Conservation (phyloP, 64 coral and sea anemone genomes). For the Acropora yongei region DNA sequence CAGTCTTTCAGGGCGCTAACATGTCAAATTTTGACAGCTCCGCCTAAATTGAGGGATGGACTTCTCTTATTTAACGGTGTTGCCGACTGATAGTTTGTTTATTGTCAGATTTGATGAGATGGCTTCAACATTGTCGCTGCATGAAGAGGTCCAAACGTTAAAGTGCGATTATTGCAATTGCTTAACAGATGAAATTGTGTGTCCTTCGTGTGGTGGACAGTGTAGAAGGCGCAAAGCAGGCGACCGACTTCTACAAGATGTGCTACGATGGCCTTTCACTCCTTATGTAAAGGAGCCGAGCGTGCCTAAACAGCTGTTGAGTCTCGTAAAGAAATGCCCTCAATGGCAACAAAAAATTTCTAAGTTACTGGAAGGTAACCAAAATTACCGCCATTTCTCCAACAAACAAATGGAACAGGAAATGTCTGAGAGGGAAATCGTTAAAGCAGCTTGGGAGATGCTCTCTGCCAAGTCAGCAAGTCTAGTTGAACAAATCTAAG, state of each 20-base stretch:
- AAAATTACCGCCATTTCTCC: neutral
- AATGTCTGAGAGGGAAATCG: neutral
- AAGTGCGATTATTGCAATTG: neutral
- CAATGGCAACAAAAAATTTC: neutral
- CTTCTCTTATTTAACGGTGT: too few relatives aligned
- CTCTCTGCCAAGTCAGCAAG: neutral
- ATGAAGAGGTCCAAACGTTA: neutral
- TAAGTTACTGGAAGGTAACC: neutral
- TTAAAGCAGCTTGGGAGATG: neutral
- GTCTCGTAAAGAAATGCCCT: neutral
- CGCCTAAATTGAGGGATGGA: too few relatives aligned
- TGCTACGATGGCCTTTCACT: neutral
- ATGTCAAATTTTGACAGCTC: too few relatives aligned
- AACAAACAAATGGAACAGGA: conserved; percentile 16
- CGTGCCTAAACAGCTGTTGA: neutral
- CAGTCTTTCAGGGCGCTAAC: too few relatives aligned
- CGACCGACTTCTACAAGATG: neutral
- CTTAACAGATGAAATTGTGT: neutral
- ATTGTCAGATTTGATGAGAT: too few relatives aligned
- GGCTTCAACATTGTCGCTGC: too few relatives aligned
- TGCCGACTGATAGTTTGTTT: too few relatives aligned
- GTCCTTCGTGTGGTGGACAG: neutral
- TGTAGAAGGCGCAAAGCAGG: neutral
- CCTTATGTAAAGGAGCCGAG: neutral
- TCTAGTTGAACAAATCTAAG: neutral